These are phyloP conservation scores for Lepas anatifera DNA, from an alignment of 2,888 invertebrate genomes.

Conservation along the genomic window DNA sequence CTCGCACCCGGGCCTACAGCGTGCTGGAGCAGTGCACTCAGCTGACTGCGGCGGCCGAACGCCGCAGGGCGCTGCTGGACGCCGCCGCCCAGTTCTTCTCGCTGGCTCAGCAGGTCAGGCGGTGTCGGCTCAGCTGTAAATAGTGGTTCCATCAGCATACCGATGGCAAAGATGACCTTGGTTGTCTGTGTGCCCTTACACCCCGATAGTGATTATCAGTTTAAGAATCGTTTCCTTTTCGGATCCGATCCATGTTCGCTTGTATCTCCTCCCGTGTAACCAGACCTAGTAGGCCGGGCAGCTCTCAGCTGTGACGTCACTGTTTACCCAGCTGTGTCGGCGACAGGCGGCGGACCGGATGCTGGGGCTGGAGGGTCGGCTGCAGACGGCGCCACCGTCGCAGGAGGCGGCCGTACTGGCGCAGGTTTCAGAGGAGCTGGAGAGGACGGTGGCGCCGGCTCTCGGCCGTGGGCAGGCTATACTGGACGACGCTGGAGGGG, in stretches of 20 bases:
- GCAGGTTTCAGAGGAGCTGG: conserved; percentile 50
- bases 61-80: conserved; percentile 51
- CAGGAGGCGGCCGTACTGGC: conserved; percentile 57
- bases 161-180: too few species aligned
- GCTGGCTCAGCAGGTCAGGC: conserved; percentile 51
- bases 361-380: conserved; percentile 60
- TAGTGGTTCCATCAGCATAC: too few species aligned
- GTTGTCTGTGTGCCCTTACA: too few species aligned
- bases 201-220: too few species aligned
- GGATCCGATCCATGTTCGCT: too few species aligned
- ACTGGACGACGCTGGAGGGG: conserved; percentile 46
- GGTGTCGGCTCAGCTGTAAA: too few species aligned
- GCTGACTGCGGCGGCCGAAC: conserved; percentile 56
- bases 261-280: too few species aligned
- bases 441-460: conserved; percentile 52
- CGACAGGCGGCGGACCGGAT: conserved; percentile 54
- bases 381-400: conserved; percentile 56
- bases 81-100: conserved; percentile 59
- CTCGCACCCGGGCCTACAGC: conserved; percentile 47
- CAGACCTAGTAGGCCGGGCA: too few species aligned
- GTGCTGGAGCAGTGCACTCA: conserved; percentile 53
- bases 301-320: too few species aligned
- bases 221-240: too few species aligned
- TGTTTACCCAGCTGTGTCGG: not conserved
- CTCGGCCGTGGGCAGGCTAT: conserved; percentile 58